Evolutionary conservation across 2,888 invertebrate species (phyloP), one percentile per base, ranked within the genome.

Genomic region (Aricia artaxerxes): DNA sequence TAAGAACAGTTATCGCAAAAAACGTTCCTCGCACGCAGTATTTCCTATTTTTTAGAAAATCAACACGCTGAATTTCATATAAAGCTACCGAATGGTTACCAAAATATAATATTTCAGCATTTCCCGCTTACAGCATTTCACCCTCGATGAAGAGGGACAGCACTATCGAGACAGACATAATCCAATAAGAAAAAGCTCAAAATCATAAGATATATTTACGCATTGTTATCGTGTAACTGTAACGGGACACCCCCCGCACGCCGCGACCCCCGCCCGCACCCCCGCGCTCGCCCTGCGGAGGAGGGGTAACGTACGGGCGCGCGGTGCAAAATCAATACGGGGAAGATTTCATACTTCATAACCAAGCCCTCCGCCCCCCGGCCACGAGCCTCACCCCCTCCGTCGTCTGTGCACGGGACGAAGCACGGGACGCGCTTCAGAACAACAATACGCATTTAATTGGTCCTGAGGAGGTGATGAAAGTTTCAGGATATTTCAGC

Each of bases 341-440:
- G 82, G 81, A 83, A 85, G 85, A 85, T 86, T 87, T 86, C 86
- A 86, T 87, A 86, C 86, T 86, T 87, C 86, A 87, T 88, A 89
- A 89, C 86, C 73, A 73, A 72, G 24, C 49, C 72, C 44, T 40
- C 4, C 24, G 2, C n/a, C n/a, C 44, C 73, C 40, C 1, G 7
- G 7, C 73, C 44, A 1, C n/a, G 73, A 13, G 44, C n/a, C 24
- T n/a, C 73, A 16, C 73, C 73, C 24, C 40, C 40, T n/a, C 44
- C 44, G 44, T 44, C 44, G 73, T 9, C 40, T 4, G 9, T 4
- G 13, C 4, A 69, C 69, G 35, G 69, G 69, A 35, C 69, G 69
- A 24, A 24, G 24, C 24, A 24, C 24, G 24, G 24, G 24, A 24
- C 4, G 11, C 24, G 35, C 35, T 64, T 64, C 31, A 16, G 35